Percentiles rank a stretch among this genome's conserved stretches.
Evolutionary conservation across 53 echinoderm and acorn worm species (phyloP).

Genomic region (Stichopus horrens): DNA sequence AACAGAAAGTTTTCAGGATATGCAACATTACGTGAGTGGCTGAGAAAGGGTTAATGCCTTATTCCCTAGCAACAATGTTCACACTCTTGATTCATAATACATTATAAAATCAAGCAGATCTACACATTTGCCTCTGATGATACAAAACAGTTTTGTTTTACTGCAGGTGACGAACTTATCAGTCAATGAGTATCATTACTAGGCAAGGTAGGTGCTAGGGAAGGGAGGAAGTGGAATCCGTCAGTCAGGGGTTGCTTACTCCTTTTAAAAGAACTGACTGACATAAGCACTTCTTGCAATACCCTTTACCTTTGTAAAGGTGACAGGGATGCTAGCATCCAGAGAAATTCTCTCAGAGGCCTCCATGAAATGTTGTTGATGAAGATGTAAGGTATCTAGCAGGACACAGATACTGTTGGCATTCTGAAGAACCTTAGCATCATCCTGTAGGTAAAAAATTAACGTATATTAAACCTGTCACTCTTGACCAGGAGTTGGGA

Average conservation of each 20-base stretch:
- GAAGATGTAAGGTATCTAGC: conserved; percentile 72
- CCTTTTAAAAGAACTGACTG: background rate
- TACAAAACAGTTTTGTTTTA: no score
- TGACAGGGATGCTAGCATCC: conserved; percentile 83
- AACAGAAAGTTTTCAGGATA: no score
- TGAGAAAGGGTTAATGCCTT: no score
- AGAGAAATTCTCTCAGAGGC: conserved; percentile 70
- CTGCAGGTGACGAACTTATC: no score
- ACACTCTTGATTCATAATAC: no score
- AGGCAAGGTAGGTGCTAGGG: background rate
- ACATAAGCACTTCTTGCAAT: background rate
- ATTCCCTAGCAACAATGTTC: no score
- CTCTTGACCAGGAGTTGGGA: no score
- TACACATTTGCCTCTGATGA: no score
- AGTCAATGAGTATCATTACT: no score
- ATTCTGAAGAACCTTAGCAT: conserved; percentile 71
- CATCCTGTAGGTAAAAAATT: conserved; percentile 58
- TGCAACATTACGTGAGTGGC: no score
- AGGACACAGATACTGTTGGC: conserved; percentile 63
- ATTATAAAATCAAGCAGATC: no score
- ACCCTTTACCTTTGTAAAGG: conserved; percentile 85
- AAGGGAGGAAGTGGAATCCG: background rate
- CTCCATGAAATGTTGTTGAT: conserved; percentile 81
- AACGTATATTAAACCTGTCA: no score
- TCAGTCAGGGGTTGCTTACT: background rate